Conservation (phyloP, 2,888 invertebrate species). For the Oeneis ivallda region DNA sequence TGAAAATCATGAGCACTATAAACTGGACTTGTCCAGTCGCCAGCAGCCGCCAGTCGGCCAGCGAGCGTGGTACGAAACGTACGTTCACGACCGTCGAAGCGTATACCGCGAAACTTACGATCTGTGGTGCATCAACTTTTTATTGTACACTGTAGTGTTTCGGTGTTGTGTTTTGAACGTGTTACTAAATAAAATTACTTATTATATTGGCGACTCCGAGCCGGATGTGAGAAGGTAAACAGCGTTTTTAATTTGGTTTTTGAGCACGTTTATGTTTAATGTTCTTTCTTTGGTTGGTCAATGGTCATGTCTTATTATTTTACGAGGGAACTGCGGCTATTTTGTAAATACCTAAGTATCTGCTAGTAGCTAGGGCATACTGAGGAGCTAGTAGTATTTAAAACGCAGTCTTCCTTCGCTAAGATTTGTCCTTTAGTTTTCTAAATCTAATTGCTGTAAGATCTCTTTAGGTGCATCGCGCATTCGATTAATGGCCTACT, state of each 20-base stretch:
- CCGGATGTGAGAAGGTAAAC: slow-evolving; percentile 25
- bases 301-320: slow-evolving; percentile 11
- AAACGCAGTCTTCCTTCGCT: not conserved
- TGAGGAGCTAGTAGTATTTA: not conserved
- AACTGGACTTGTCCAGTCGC: slow-evolving; percentile 34
- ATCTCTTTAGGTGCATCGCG: too few species aligned
- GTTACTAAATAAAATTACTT: slow-evolving; percentile 31
- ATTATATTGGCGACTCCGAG: not conserved
- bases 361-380: not conserved
- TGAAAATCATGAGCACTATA: slow-evolving; percentile 39
- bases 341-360: slow-evolving; percentile 24
- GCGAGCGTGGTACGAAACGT: slow-evolving; percentile 52
- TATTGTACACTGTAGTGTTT: slow-evolving; percentile 39
- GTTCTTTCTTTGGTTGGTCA: slow-evolving; percentile 4
- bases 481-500: too few species aligned
- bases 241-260: slow-evolving; percentile 41
- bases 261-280: slow-evolving; percentile 38
- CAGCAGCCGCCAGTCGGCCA: slow-evolving; percentile 67
- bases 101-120: slow-evolving; percentile 41
- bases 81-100: slow-evolving; percentile 39
- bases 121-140: slow-evolving; percentile 44
- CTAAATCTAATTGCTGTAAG: not conserved
- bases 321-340: slow-evolving; percentile 4
- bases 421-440: not conserved
- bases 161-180: slow-evolving; percentile 45